phyloP scores from a whole-genome alignment of 92 coral and sea anemone genomes.

The Bergia sp. region DNA sequence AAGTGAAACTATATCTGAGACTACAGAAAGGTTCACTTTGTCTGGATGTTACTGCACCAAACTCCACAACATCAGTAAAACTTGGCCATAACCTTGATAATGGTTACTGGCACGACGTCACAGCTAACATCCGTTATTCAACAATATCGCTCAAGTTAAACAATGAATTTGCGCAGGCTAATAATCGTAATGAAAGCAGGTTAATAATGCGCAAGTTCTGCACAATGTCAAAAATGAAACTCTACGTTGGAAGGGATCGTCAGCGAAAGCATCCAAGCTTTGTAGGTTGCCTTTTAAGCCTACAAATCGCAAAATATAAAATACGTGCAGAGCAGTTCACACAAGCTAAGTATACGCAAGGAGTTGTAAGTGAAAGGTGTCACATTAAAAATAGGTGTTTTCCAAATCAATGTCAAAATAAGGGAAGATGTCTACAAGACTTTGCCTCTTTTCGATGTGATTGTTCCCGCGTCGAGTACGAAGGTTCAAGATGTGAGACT shows the following conservation, averaged over 20 bases:
- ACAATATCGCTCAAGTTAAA: constrained; percentile 15
- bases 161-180: neutral
- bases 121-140: neutral
- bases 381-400: constrained; percentile 14
- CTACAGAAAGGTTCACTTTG: constrained; percentile 13
- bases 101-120: constrained; percentile 50
- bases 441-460: constrained; percentile 1
- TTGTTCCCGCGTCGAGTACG: constrained; percentile 22
- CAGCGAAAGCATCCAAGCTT: neutral
- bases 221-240: constrained; percentile 8
- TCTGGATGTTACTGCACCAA: constrained; percentile 10
- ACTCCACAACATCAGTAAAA: constrained; percentile 16
- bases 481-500: constrained; percentile 25
- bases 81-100: constrained; percentile 46
- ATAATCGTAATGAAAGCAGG: neutral
- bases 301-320: constrained; percentile 9
- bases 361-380: constrained; percentile 4
- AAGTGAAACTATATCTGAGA: constrained; percentile 22
- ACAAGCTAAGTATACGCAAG: constrained; percentile 8
- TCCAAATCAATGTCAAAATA: constrained; percentile 25
- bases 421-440: constrained; percentile 7
- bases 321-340: constrained; percentile 6
- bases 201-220: constrained; percentile 5
- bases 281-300: constrained; percentile 42
- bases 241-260: neutral